Evolutionary conservation across 2,113 vertebrate genomes (phyloP).

Genomic region (Agelaius phoeniceus): DNA sequence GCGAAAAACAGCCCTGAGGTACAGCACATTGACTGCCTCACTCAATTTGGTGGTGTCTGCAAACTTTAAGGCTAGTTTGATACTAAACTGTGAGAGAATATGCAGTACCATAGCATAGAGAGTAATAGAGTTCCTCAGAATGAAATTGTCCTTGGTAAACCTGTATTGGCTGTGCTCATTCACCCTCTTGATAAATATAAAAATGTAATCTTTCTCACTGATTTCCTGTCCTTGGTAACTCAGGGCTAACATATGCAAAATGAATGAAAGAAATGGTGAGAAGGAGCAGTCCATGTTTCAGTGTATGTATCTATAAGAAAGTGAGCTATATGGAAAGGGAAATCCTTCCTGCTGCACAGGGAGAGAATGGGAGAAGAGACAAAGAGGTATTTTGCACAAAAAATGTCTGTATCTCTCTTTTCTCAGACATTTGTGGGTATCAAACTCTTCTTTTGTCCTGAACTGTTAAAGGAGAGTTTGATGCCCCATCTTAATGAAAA

Average conservation of each 20-base stretch:
- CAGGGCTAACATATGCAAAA: neutral
- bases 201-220: neutral
- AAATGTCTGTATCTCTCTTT: neutral
- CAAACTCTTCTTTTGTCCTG: neutral
- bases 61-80: neutral
- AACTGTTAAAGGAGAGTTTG: neutral
- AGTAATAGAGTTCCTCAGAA: neutral
- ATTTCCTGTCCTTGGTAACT: neutral
- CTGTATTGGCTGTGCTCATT: rapidly evolving
- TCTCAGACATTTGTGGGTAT: neutral
- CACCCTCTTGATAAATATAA: neutral
- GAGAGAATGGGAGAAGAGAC: neutral
- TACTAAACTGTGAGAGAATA: neutral
- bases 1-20: neutral
- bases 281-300: neutral
- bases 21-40: neutral
- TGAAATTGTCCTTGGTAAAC: neutral
- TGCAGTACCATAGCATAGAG: neutral
- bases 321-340: neutral
- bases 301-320: neutral
- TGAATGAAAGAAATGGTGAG: neutral
- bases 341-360: neutral
- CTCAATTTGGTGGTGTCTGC: neutral
- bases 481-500: neutral
- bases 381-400: neutral